Conservation (phyloP, 37 sponge, comb jelly and placozoan genomes). For the Hexactinellida sp. region DNA sequence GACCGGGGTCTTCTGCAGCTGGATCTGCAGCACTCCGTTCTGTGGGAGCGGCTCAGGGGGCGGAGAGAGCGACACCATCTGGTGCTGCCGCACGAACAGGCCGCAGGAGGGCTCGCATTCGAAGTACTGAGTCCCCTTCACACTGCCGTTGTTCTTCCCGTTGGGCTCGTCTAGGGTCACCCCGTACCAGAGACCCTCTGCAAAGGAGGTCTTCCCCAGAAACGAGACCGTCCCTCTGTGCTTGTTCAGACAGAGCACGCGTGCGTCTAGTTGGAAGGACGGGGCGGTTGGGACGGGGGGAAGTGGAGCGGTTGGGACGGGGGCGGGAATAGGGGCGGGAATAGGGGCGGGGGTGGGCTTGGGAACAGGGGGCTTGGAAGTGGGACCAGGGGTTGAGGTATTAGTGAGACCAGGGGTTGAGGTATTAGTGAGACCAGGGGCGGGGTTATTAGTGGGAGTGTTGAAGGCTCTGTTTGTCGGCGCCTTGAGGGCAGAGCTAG, state of each 20-base stretch:
- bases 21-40: neutral
- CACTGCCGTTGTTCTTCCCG: conserved; percentile 90
- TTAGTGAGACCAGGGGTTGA: no score
- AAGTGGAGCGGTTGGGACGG: neutral
- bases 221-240: conserved; percentile 26
- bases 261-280: neutral
- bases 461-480: neutral
- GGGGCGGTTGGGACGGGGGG: neutral
- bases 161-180: conserved; percentile 49
- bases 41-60: neutral
- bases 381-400: neutral
- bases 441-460: neutral
- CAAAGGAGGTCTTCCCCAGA: conserved; percentile 76
- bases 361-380: neutral
- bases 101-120: conserved; percentile 65
- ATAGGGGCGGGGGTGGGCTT: neutral
- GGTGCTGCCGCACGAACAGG: conserved; percentile 41
- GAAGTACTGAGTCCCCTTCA: conserved; percentile 75
- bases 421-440: neutral
- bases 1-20: conserved; percentile 13
- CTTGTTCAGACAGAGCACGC: neutral
- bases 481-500: neutral
- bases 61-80: neutral
- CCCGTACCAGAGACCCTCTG: conserved; percentile 78
- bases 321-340: neutral